A percentile compares a stretch with the other conserved stretches of the same genome.
Evolutionary conservation across 2,113 vertebrate species (phyloP).

Genomic region (Piliocolobus tephrosceles): DNA sequence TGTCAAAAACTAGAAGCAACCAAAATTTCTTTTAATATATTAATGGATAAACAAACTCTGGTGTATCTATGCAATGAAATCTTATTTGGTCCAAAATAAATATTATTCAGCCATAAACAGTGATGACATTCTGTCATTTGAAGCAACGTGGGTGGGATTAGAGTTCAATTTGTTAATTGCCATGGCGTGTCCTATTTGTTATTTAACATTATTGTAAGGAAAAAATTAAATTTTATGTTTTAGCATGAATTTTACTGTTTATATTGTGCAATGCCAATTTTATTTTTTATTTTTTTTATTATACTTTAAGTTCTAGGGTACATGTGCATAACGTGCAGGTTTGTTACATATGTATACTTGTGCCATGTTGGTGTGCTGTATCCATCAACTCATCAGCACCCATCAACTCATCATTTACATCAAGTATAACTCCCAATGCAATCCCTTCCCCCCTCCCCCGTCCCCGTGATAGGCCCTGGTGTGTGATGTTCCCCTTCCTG

Average conservation of each 20-base stretch:
- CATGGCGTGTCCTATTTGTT: background rate
- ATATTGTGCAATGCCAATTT: background rate
- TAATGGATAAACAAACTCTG: no score
- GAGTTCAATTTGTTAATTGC: background rate
- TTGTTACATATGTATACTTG: no score
- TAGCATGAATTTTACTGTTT: background rate
- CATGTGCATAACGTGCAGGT: no score
- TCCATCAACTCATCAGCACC: no score
- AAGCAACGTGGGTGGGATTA: background rate
- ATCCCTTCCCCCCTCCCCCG: no score
- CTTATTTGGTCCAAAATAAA: background rate
- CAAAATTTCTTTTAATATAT: background rate
- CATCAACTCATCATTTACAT: no score
- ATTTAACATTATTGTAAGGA: background rate
- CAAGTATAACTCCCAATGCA: no score
- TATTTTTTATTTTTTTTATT: background rate
- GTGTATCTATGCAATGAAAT: background rate
- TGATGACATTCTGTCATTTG: background rate
- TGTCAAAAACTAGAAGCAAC: background rate
- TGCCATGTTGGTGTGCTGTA: no score
- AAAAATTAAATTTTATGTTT: background rate
- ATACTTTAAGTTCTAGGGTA: no score
- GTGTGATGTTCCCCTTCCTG: no score
- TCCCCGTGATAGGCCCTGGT: no score
- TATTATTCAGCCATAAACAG: background rate